A percentile compares a stretch with the other conserved stretches of the same genome.
Evolutionary conservation across 2,113 vertebrate genomes (phyloP).

Genomic region (Dasyornis broadbenti): DNA sequence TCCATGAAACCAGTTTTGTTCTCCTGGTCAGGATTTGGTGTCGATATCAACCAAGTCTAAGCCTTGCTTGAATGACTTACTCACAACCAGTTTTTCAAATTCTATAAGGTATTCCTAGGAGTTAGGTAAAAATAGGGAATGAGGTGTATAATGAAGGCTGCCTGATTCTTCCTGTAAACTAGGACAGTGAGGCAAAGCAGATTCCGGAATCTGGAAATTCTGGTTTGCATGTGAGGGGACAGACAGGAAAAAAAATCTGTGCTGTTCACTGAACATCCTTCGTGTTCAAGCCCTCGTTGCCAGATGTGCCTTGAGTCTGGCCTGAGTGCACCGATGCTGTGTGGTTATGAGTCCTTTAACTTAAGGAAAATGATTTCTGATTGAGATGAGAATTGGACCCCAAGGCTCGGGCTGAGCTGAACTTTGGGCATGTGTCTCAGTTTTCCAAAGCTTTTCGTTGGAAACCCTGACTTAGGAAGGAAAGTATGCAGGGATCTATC

Average conservation of each 20-base stretch:
- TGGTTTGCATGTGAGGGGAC: not conserved
- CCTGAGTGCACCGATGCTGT: not conserved
- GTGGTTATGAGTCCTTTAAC: not conserved
- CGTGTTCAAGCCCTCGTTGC: not conserved
- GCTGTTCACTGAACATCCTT: not conserved
- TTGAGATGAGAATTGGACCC: conserved; percentile 18
- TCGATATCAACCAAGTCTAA: not conserved
- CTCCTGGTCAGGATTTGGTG: not conserved
- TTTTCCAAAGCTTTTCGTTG: conserved; percentile 21
- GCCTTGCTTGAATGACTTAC: not conserved
- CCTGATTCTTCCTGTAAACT: not conserved
- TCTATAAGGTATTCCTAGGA: rapidly evolving
- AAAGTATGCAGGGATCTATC: conserved; percentile 31
- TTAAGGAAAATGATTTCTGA: not conserved
- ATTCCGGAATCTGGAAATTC: not conserved
- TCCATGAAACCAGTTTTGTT: not conserved
- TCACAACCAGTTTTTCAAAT: rapidly evolving
- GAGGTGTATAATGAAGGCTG: not conserved
- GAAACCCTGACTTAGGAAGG: conserved; percentile 44
- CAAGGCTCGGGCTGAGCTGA: conserved; percentile 35
- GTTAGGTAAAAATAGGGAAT: not conserved
- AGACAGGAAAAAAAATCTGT: not conserved
- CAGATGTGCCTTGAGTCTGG: not conserved
- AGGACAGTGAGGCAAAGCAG: not conserved
- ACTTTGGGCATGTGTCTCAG: not conserved